phyloP scores from a whole-genome alignment of 2,797 vertebrate species.

The Brotula barbata region DNA sequence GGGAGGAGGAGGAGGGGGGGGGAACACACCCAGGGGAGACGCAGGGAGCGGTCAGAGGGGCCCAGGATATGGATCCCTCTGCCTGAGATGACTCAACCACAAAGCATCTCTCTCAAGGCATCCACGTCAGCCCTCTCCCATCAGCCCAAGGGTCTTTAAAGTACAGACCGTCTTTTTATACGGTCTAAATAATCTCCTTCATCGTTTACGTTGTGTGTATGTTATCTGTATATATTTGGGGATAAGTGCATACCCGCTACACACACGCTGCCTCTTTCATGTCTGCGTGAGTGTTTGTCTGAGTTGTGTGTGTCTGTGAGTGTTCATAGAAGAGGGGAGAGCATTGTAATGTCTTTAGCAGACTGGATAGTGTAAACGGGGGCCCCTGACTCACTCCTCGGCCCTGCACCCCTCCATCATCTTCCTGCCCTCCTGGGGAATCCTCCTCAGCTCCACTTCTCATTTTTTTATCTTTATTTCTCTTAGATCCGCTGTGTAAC shows the following conservation, averaged over 20 bases:
- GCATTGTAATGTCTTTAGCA: slow-evolving; percentile 64
- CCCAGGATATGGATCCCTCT: slow-evolving; percentile 57
- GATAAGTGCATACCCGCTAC: background rate
- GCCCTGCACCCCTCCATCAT: slow-evolving; percentile 31
- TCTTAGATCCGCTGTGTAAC: background rate
- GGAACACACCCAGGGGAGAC: slow-evolving; percentile 29
- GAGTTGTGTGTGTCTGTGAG: slow-evolving; percentile 22
- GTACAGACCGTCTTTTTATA: slow-evolving; percentile 27
- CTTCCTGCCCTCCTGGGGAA: slow-evolving; percentile 49
- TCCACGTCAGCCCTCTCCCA: slow-evolving; percentile 69
- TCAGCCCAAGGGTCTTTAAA: slow-evolving; percentile 37
- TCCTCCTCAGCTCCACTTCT: background rate
- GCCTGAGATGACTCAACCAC: slow-evolving; percentile 76
- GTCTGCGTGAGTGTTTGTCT: slow-evolving; percentile 14
- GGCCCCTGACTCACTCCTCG: slow-evolving; percentile 23
- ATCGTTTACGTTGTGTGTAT: background rate
- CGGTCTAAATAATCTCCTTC: slow-evolving; percentile 1
- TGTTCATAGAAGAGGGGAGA: slow-evolving; percentile 46
- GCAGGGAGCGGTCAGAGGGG: slow-evolving; percentile 59
- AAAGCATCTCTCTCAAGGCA: slow-evolving; percentile 68
- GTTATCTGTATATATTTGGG: slow-evolving; percentile 5
- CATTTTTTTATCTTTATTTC: background rate
- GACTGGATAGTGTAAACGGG: slow-evolving; percentile 57
- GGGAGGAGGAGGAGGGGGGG: too few relatives aligned
- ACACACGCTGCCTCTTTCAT: background rate